These are phyloP conservation scores for Trogon melanurus DNA, from an alignment of 2,113 vertebrate species.

Conservation along the genomic window DNA sequence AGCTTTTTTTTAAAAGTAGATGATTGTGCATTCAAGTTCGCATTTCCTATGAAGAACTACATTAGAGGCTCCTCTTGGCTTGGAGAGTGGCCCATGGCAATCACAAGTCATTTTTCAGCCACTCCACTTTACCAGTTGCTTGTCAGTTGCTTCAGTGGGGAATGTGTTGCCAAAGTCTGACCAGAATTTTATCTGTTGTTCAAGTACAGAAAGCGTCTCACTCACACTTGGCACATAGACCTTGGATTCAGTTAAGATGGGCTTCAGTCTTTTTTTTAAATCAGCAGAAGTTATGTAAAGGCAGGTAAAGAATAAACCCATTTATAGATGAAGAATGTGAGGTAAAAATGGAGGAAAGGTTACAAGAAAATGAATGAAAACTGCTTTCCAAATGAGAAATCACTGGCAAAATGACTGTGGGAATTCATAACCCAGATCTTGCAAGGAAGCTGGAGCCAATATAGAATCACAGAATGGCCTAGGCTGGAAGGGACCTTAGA, in stretches of 20 bases:
- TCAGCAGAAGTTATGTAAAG: neutral
- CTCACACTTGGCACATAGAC: neutral
- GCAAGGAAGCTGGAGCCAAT: neutral
- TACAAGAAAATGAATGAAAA: neutral
- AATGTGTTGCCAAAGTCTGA: neutral
- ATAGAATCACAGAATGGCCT: neutral
- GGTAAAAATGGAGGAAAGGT: neutral
- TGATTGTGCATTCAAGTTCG: neutral
- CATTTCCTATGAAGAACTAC: neutral
- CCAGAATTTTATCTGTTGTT: neutral
- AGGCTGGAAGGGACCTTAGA: no score
- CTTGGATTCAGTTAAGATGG: neutral
- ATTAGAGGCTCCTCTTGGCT: fast-evolving
- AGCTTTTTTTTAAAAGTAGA: neutral
- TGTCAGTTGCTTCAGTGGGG: neutral
- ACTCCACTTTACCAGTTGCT: neutral
- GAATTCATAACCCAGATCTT: neutral
- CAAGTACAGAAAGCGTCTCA: neutral
- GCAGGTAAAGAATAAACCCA: neutral
- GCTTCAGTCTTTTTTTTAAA: neutral
- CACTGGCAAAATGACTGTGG: neutral
- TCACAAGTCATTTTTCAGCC: neutral
- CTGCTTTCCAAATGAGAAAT: neutral
- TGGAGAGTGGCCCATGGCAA: neutral
- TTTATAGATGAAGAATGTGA: neutral